Conservation (phyloP, 2,888 invertebrate species). For the Scaptomyza cyrtandrae region DNA sequence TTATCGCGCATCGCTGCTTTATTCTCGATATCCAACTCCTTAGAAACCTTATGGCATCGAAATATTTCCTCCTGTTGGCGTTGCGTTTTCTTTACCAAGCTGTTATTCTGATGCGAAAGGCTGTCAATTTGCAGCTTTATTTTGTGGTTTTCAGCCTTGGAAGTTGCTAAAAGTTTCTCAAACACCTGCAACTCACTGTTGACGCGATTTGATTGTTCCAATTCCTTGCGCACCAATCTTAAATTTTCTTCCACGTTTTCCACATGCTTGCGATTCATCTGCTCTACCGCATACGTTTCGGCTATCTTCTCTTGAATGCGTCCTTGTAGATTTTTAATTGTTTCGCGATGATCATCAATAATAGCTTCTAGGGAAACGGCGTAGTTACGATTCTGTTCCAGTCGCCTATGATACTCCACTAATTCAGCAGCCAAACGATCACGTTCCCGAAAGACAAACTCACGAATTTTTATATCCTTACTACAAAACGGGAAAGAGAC, state of each 20-base stretch:
- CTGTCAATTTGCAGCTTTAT: slow-evolving; percentile 21
- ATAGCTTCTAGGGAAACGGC: slow-evolving; percentile 71
- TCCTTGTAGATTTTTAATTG: slow-evolving; percentile 41
- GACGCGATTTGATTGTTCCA: rapidly evolving
- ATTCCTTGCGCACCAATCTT: slow-evolving; percentile 7
- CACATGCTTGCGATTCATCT: background rate
- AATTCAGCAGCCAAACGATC: slow-evolving; percentile 82
- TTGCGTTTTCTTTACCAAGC: slow-evolving; percentile 5
- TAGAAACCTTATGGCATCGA: background rate
- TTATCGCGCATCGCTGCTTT: slow-evolving; percentile 1
- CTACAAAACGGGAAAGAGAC: slow-evolving; percentile 24
- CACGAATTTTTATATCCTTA: slow-evolving; percentile 9
- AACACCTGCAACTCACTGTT: background rate
- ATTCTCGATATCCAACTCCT: background rate
- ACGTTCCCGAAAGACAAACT: slow-evolving; percentile 73
- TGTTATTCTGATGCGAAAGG: slow-evolving; percentile 18
- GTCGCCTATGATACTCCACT: slow-evolving; percentile 77
- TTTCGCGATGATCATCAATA: slow-evolving; percentile 43
- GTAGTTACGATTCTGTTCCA: slow-evolving; percentile 79
- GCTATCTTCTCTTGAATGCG: slow-evolving; percentile 49
- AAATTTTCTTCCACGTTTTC: slow-evolving; percentile 36
- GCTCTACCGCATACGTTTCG: slow-evolving; percentile 55
- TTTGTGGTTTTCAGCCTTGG: background rate
- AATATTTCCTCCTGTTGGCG: slow-evolving; percentile 9
- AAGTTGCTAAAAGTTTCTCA: background rate